Base-by-base conservation (phyloP, 35 echinoderm and acorn worm genomes). In the Anneissia japonica region DNA sequence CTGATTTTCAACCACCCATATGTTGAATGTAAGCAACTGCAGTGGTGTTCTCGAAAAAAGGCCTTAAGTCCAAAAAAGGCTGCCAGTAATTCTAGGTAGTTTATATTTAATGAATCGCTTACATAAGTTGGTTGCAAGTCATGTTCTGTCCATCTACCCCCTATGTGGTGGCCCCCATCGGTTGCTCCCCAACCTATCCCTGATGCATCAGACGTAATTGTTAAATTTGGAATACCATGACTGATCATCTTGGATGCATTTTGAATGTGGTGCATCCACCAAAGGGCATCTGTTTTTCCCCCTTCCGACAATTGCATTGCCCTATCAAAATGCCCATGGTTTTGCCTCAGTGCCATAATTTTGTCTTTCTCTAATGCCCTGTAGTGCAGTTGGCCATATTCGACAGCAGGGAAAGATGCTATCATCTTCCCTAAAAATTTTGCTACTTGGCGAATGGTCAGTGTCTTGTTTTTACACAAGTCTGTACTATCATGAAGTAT, bases 131-230 rank as follows among this genome's bases (percentile, higher is more conserved):
- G 6, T 35, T 77, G 12, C 10, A 37, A 5, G 10, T 77, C 75
- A 77, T 14, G 5, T 23, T 77, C 5, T 1, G 3, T 32, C 75
- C 75, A 77, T 77, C 75, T 77, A 19, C 75, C 75, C 5, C 75
- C 75, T 6, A 33, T 12, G 9, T 6, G 31, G 10, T 14, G 30
- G 10, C 10, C 26, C 0, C 75, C 75, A 77, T 77, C 31, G 3
- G 9, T 64, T 34, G 86, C 56, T n/a, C 87, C 85, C 85, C 39
- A 79, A 9, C 85, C 85, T 46, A 82, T 26, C 0, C 72, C 51
- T 82, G 87, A 88, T 31, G 87, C 86, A 87, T 84, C 85, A 78
- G 32, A 43, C 13, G 0, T 31, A 36, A 87, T 43, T 30, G 0
- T 3, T 29, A 45, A 0, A 17, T 10, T 32, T 38, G 31, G 29